Evolutionary conservation across 1,140 invertebrate species (phyloP).

Genomic region (Parasteatoda tepidariorum): DNA sequence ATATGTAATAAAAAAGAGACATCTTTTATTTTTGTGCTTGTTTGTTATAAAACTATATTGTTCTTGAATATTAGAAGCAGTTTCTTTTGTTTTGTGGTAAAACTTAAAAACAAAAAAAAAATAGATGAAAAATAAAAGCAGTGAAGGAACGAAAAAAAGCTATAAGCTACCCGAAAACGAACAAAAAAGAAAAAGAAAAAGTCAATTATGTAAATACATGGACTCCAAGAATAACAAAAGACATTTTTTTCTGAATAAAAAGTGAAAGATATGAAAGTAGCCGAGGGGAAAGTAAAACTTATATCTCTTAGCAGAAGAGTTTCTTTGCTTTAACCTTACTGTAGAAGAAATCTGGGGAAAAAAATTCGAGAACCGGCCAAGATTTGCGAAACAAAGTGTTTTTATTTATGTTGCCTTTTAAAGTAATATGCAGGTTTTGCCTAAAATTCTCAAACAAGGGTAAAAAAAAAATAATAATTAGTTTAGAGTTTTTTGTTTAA

Average conservation of each 20-base stretch:
- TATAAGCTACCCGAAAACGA: conserved; percentile 11
- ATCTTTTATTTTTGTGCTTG: too few relatives aligned
- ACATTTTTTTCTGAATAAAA: conserved; percentile 1
- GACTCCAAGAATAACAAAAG: conserved; percentile 26
- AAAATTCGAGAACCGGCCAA: background rate
- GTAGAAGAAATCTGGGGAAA: background rate
- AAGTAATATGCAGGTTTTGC: too few relatives aligned
- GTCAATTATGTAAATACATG: conserved; percentile 50
- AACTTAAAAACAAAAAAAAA: too few relatives aligned
- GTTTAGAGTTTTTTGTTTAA: too few relatives aligned
- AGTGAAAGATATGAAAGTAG: background rate
- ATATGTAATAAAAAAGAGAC: too few relatives aligned
- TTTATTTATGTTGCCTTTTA: background rate
- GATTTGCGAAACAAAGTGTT: background rate
- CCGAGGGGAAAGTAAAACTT: background rate
- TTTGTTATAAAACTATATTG: too few relatives aligned
- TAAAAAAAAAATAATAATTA: too few relatives aligned
- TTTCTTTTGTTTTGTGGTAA: too few relatives aligned
- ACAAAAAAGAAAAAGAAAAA: conserved; percentile 24
- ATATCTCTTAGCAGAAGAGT: background rate
- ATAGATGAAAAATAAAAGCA: background rate
- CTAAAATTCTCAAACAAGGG: too few relatives aligned
- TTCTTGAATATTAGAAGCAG: too few relatives aligned
- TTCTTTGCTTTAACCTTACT: background rate
- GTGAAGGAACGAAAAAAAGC: conserved; percentile 3